phyloP scores from a whole-genome alignment of 2,113 vertebrate species.

The Psilopsiagon aurifrons region DNA sequence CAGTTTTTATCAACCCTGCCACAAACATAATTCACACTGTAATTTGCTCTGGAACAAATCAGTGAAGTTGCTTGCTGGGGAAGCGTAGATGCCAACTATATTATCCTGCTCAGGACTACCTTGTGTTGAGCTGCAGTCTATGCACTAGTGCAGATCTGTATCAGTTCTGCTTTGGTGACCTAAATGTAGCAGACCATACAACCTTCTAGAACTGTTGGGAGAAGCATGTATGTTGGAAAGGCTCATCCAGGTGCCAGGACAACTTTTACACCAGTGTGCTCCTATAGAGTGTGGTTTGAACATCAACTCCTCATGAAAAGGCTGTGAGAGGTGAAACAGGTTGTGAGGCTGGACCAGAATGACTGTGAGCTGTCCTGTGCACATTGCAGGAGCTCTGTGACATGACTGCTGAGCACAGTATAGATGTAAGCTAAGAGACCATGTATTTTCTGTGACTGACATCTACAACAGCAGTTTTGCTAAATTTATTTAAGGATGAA shows the following conservation, averaged over 20 bases:
- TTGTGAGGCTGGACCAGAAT: background rate
- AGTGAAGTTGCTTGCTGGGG: background rate
- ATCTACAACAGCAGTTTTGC: background rate
- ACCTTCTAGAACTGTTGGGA: background rate
- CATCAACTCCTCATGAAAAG: background rate
- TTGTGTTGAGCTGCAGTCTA: rapidly evolving
- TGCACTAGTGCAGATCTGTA: background rate
- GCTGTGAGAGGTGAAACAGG: background rate
- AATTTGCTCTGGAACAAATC: background rate
- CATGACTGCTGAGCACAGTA: background rate
- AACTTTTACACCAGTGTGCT: background rate
- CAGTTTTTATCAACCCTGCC: background rate
- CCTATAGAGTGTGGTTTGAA: background rate
- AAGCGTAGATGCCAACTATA: background rate
- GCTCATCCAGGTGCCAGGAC: background rate
- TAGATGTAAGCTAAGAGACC: background rate
- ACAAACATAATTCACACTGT: background rate
- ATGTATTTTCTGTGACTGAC: background rate
- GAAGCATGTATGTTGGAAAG: rapidly evolving
- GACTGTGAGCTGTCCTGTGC: background rate
- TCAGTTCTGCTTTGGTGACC: background rate
- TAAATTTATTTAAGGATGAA: background rate
- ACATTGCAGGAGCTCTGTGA: background rate
- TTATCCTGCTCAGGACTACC: background rate
- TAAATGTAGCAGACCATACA: background rate